Base-by-base conservation (phyloP, 2,888 invertebrate species). In the Sipha maydis region DNA sequence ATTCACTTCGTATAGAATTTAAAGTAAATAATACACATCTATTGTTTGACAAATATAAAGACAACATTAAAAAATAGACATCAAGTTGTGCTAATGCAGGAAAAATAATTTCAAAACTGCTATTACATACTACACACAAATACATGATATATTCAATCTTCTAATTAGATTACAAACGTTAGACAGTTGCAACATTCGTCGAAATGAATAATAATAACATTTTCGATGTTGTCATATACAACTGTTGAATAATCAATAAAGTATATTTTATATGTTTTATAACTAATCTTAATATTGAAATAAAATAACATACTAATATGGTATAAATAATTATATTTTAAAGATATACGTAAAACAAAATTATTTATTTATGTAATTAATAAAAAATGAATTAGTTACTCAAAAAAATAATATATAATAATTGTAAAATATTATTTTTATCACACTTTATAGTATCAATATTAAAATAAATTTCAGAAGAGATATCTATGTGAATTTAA, bases 161-260 rank as follows among this genome's bases (percentile, higher is more conserved):
- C 3, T 80, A 67, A 80, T 80, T 67, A 28, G 41, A 80, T 41
- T 67, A 67, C 28, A 28, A 69, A 28, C 3, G n/a, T 14, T 19
- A 28, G 48, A 48, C 48, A 19, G 31, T 48, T 71, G 8, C 28
- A 17, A 71, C 14, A 71, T 48, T 9, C 19, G 48, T 9, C 19
- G 48, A 71, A 83, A 48, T 83, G 31, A 82, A 82, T 82, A 41
- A 82, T n/a, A 82, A 71, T 83, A 31, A 73, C 19, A 73, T 73
- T 28, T 61, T 67, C 19, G 28, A 31, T 83, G 71, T 19, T 83
- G 28, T 71, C 25, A 83, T 48, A 71, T 11, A 21, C 5, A 48
- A 71, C 21, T 71, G 69, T 48, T 48, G 2, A 28, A 83, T 71
- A 82, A 83, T 83, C 14, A 7, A 71, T 71, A 71, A 83, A 31